Conservation (phyloP, 1,140 invertebrate genomes). For the Pogonognathellus flavescens region DNA sequence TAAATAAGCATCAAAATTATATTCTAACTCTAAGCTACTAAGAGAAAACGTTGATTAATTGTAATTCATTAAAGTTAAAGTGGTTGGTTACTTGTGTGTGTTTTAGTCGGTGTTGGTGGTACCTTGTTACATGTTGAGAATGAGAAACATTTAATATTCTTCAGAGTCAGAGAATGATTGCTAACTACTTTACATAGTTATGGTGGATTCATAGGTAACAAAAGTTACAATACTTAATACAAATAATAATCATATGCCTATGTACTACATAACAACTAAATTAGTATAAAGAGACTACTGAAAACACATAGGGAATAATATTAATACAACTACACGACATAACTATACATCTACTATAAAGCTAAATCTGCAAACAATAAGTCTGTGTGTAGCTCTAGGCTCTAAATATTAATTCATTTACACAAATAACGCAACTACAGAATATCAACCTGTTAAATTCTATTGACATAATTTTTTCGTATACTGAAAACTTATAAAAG, state of each 20-base stretch:
- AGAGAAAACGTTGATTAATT: too few relatives aligned
- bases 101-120: too few relatives aligned
- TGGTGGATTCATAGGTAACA: slow-evolving; percentile 28
- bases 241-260: neutral
- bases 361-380: neutral
- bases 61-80: too few relatives aligned
- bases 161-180: too few relatives aligned
- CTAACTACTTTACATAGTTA: neutral
- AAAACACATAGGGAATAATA: slow-evolving; percentile 33
- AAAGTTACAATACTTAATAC: slow-evolving; percentile 25
- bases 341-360: neutral
- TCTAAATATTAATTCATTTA: too few relatives aligned
- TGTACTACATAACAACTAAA: neutral
- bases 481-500: slow-evolving; percentile 9
- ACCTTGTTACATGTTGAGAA: too few relatives aligned
- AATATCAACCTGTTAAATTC: too few relatives aligned
- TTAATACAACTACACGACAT: slow-evolving; percentile 13
- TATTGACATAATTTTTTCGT: neutral
- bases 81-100: too few relatives aligned
- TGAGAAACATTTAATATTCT: too few relatives aligned
- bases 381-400: neutral
- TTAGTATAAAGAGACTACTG: slow-evolving; percentile 1
- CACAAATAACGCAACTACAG: too few relatives aligned
- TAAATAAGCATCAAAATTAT: too few relatives aligned
- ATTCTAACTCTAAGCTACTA: too few relatives aligned